Percentiles rank a stretch among this genome's conserved stretches.
phyloP scores from a whole-genome alignment of 1,140 invertebrate species.

The Bactericera cockerelli region DNA sequence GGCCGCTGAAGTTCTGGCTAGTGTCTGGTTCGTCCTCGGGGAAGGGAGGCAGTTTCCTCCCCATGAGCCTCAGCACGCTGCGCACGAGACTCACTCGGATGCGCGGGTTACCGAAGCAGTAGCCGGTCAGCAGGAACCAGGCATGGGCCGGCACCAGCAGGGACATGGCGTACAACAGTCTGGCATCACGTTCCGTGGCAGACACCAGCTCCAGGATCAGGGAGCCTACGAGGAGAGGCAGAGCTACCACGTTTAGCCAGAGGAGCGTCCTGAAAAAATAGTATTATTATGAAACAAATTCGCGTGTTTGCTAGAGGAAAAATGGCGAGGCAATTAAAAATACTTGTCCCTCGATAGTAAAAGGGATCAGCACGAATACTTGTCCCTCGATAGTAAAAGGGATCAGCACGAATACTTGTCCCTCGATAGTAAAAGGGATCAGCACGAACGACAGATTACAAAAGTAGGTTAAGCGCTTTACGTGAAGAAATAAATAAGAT shows the following conservation, averaged over 20 bases:
- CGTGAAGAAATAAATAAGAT: too few species aligned
- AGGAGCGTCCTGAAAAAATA: slow-evolving; percentile 50
- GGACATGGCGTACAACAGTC: slow-evolving; percentile 54
- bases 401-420: too few species aligned
- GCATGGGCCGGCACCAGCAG: slow-evolving; percentile 53
- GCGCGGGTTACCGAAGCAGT: slow-evolving; percentile 63
- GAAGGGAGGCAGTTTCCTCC: slow-evolving; percentile 65
- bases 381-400: too few species aligned
- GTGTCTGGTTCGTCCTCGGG: slow-evolving; percentile 50
- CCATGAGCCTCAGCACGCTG: slow-evolving; percentile 51
- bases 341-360: too few species aligned
- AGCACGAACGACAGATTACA: too few species aligned
- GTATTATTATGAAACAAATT: too few species aligned
- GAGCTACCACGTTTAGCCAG: slow-evolving; percentile 63
- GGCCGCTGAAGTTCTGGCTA: slow-evolving; percentile 50
- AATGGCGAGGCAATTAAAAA: too few species aligned
- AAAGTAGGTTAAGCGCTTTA: too few species aligned
- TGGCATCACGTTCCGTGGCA: slow-evolving; percentile 56
- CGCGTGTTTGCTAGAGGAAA: too few species aligned
- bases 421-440: too few species aligned
- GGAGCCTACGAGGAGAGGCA: slow-evolving; percentile 57
- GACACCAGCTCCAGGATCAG: slow-evolving; percentile 69
- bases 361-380: too few species aligned
- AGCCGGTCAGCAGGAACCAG: slow-evolving; percentile 62
- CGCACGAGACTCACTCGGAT: slow-evolving; percentile 51